Base-by-base conservation (phyloP, 2,888 invertebrate genomes). In the Rugalucina vietnamica region DNA sequence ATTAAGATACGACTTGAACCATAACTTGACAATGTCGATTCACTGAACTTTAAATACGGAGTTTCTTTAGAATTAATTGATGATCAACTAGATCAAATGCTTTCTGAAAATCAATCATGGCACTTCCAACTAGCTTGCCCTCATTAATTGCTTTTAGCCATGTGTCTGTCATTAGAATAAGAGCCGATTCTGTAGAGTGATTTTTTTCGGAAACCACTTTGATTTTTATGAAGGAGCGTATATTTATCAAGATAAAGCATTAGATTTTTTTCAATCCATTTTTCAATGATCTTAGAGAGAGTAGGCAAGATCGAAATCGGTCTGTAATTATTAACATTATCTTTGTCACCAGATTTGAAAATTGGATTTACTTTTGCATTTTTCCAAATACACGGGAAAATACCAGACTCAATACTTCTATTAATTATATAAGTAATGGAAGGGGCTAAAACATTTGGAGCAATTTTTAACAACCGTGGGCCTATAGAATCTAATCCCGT, bases 21-120 rank as follows among this genome's bases (percentile, higher is more conserved):
- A n/a, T n/a, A n/a, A n/a, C n/a, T n/a, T n/a, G n/a, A n/a, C n/a
- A n/a, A n/a, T n/a, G n/a, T n/a, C n/a, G n/a, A n/a, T n/a, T n/a
- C n/a, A n/a, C n/a, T n/a, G n/a, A n/a, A n/a, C n/a, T n/a, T n/a
- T n/a, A n/a, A n/a, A n/a, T n/a, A n/a, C n/a, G n/a, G 21, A 79
- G 43, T 29, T 74, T 79, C 27, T 74, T 70, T 32, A 79, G 65
- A 18, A 79, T 43, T 24, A 50, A 0, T 43, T 34, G 27, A 50
- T 74, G 79, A 14, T 57, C 73, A 21, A 80, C 75, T 14, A 54
- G 54, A 50, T 80, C 80, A 49, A 80, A 80, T 34, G 80, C 80
- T 36, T 80, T 75, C 8, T 60, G 75, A 27, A 80, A 80, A 14
- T 75, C 80, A 34, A 80, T 49, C 37, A 78, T 50, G 1, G 71